These are phyloP conservation scores for Clarias fuscus DNA, from an alignment of 2,797 vertebrate genomes.

Conservation along the genomic window DNA sequence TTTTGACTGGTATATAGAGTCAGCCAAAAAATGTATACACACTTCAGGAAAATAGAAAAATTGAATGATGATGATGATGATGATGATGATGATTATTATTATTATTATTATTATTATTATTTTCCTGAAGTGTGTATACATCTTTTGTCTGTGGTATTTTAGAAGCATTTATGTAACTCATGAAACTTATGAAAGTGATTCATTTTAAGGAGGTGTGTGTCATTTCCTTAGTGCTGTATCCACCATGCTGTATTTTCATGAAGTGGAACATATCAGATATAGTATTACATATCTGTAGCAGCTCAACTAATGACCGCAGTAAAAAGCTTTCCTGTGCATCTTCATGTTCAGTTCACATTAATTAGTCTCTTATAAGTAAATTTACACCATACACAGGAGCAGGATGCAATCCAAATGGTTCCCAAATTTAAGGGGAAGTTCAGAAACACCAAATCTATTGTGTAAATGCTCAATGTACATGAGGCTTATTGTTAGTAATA, in stretches of 20 bases:
- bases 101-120: too few species aligned
- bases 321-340: not conserved
- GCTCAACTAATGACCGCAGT: slow-evolving; percentile 15
- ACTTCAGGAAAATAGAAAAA: too few species aligned
- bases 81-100: too few species aligned
- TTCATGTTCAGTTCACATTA: not conserved
- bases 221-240: not conserved
- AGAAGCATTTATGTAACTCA: not conserved
- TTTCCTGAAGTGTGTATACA: too few species aligned
- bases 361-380: not conserved
- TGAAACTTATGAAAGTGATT: slow-evolving; percentile 5
- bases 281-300: slow-evolving; percentile 26
- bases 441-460: not conserved
- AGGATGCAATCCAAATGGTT: not conserved
- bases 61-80: too few species aligned
- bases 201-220: not conserved
- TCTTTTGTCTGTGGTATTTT: too few species aligned
- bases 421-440: not conserved
- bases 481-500: not conserved
- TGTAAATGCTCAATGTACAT: not conserved
- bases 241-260: slow-evolving; percentile 29
- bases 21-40: too few species aligned
- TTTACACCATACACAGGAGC: not conserved
- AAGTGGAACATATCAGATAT: slow-evolving; percentile 27
- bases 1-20: too few species aligned